These are phyloP conservation scores for Drosophila atripex DNA, from an alignment of 2,888 invertebrate species.

Conservation along the genomic window DNA sequence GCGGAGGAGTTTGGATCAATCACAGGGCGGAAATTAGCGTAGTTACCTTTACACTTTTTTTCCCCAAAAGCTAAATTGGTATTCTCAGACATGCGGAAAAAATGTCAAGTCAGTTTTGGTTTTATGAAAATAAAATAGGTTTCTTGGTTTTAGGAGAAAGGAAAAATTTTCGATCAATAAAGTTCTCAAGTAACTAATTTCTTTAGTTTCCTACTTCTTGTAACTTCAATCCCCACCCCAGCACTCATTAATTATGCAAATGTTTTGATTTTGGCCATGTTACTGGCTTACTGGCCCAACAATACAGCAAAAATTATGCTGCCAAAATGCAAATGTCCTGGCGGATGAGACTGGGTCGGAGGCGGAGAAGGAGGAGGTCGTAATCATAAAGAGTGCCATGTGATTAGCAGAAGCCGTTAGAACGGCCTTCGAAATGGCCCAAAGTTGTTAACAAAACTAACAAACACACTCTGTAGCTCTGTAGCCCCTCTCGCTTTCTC, in stretches of 20 bases:
- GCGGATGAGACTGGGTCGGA: not conserved
- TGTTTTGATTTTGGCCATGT: conserved; percentile 51
- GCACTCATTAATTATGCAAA: conserved; percentile 70
- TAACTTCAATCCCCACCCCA: not conserved
- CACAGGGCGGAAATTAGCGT: conserved; percentile 52
- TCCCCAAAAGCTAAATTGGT: not conserved
- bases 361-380: not conserved
- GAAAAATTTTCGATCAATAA: too few relatives aligned
- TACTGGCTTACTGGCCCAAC: conserved; percentile 24
- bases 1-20: conserved; percentile 34
- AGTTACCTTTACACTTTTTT: conserved; percentile 3
- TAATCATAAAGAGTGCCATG: conserved; percentile 36
- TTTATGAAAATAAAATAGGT: too few relatives aligned
- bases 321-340: conserved; percentile 68
- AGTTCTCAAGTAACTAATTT: not conserved
- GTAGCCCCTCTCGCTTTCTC: not conserved
- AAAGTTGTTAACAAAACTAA: conserved; percentile 73
- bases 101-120: conserved; percentile 22
- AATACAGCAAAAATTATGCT: conserved; percentile 67
- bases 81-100: conserved; percentile 22
- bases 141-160: too few relatives aligned
- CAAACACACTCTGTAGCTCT: not conserved
- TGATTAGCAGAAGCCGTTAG: conserved; percentile 60
- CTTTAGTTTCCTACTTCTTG: not conserved
- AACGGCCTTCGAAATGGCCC: conserved; percentile 35